Evolutionary conservation across 2,888 invertebrate genomes (phyloP), one percentile per base, ranked within the genome.

Genomic region (Andrena bucephala): DNA sequence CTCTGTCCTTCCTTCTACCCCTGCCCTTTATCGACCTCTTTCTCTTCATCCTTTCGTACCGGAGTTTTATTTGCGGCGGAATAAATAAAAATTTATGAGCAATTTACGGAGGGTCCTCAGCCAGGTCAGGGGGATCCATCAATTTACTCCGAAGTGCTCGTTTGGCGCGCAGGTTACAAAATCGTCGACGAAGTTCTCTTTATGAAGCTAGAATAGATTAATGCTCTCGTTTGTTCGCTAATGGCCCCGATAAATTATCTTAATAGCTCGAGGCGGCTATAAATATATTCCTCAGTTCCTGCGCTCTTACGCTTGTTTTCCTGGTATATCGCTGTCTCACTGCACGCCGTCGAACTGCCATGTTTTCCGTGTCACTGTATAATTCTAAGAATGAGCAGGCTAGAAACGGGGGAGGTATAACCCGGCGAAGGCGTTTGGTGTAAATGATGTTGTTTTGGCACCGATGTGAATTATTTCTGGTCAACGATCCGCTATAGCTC

Each of bases 151-250:
- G 89, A 92, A 91, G 91, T 91, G 92, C 92, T 93, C 93, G 93
- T 93, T 93, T 93, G 92, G 93, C 92, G 91, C 90, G 91, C 90
- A 88, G 91, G 91, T 92, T 91, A 93, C 93, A 93, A 93, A 93
- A 93, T 93, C 92, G 93, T 91, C 92, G 92, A 92, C 92, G 89
- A 92, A 93, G 92, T 93, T 93, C 93, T 92, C 92, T 93, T 93
- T 93, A 93, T 93, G 93, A 93, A 93, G 93, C 93, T 92, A 92
- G 93, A 93, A 93, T 93, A 93, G 93, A 93, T 93, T 93, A 93
- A 93, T 93, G 93, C 90, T 91, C 93, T 93, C 93, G 92, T 93
- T 93, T 93, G 93, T 93, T 93, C 92, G 91, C 92, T 93, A 93
- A 93, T 93, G 93, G 93, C 93, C 91, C 90, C 92, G 92, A 93